A percentile compares a stretch with the other conserved stretches of the same genome.
Conservation (phyloP, 2,888 invertebrate genomes). For the Ochropleura plecta region DNA sequence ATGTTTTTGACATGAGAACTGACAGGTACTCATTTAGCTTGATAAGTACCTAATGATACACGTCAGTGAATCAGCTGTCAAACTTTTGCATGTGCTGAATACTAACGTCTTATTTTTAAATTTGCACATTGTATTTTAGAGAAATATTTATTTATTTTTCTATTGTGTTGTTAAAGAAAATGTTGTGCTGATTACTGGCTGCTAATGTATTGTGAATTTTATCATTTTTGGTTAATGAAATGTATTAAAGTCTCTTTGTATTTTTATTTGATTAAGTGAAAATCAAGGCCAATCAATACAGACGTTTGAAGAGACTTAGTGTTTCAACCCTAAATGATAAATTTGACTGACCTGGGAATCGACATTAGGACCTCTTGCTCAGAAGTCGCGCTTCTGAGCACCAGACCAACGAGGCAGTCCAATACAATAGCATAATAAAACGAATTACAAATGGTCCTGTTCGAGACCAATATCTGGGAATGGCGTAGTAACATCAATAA, state of each 20-base stretch:
- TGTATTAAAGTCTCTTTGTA: neutral
- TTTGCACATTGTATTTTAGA: constrained; percentile 24
- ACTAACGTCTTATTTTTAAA: constrained; percentile 34
- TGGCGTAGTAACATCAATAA: no score
- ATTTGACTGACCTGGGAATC: no score
- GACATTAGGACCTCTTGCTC: no score
- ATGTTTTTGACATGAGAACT: constrained; percentile 45
- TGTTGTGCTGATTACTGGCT: neutral
- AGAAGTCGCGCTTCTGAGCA: no score
- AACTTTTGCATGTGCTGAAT: constrained; percentile 39
- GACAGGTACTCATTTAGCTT: constrained; percentile 56
- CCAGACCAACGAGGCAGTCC: no score
- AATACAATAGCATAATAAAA: no score
- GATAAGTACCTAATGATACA: constrained; percentile 35
- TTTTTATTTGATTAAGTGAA: no score
- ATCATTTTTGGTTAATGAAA: neutral
- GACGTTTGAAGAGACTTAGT: no score
- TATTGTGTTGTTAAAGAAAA: neutral
- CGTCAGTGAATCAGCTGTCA: constrained; percentile 36
- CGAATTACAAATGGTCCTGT: no score
- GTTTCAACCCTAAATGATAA: no score
- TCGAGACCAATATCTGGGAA: no score
- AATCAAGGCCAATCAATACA: no score
- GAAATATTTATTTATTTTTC: neutral
- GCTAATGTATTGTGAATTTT: neutral